Conservation (phyloP, 2,888 invertebrate genomes). For the Capitulum mitella region DNA sequence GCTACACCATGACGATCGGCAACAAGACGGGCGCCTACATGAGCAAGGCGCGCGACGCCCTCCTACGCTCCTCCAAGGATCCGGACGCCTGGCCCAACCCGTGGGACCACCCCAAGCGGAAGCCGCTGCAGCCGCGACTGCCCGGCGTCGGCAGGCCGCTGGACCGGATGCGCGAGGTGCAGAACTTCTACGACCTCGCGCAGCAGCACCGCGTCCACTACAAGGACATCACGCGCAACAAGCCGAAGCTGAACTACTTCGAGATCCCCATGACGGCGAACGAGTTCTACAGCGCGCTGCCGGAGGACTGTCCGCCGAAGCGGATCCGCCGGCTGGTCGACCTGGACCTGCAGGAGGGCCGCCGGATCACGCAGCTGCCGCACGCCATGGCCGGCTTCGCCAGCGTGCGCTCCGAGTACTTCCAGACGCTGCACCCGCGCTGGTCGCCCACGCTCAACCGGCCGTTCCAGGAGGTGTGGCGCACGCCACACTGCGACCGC, state of each 20-base stretch:
- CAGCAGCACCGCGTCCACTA: constrained; percentile 7
- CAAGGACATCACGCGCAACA: constrained; percentile 12
- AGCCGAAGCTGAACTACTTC: neutral
- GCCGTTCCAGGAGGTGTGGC: constrained; percentile 8
- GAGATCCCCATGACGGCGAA: neutral
- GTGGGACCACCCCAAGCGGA: constrained; percentile 1
- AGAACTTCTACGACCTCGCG: constrained; percentile 1
- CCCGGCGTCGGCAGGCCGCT: neutral
- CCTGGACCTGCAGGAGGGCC: neutral
- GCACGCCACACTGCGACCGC: neutral
- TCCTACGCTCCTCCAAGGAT: constrained; percentile 5
- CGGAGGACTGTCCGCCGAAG: neutral
- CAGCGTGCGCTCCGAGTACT: neutral
- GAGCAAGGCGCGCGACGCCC: constrained; percentile 1
- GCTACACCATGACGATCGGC: constrained; percentile 14
- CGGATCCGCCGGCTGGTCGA: neutral
- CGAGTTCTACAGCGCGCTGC: constrained; percentile 7
- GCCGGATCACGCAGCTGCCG: neutral
- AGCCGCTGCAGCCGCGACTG: neutral
- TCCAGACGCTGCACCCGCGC: neutral
- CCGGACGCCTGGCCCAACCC: constrained; percentile 10
- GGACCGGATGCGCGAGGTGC: neutral
- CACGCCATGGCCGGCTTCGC: constrained; percentile 16
- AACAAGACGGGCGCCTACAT: constrained; percentile 11
- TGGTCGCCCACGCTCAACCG: neutral